These are phyloP conservation scores for Oceanodroma tethys DNA, from an alignment of 2,113 vertebrate genomes.

Conservation along the genomic window DNA sequence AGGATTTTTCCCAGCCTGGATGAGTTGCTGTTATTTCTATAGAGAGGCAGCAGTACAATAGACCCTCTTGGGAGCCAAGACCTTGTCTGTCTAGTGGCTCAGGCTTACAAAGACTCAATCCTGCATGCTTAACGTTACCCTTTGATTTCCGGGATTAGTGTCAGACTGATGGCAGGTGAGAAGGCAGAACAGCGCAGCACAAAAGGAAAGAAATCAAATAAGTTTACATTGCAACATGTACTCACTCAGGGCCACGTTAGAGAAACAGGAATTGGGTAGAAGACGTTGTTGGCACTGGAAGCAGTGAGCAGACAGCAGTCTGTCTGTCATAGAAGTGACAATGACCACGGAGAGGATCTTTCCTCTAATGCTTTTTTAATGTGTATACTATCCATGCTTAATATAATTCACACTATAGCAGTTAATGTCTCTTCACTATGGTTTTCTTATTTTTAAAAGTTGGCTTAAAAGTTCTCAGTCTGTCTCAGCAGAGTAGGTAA, in stretches of 20 bases:
- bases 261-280: neutral
- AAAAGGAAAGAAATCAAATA: neutral
- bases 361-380: neutral
- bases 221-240: neutral
- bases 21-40: slow-evolving; percentile 48
- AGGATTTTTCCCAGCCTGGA: slow-evolving; percentile 53
- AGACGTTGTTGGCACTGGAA: neutral
- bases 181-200: neutral
- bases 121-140: neutral
- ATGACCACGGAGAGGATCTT: neutral
- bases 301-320: neutral
- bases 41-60: slow-evolving; percentile 40
- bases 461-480: neutral
- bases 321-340: neutral
- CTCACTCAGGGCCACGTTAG: neutral
- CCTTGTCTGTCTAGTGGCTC: slow-evolving; percentile 22
- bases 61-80: slow-evolving; percentile 33
- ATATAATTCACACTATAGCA: neutral
- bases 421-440: neutral
- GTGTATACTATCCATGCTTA: neutral
- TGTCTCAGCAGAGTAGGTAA: neutral
- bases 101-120: neutral
- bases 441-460: neutral
- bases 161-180: slow-evolving; percentile 24
- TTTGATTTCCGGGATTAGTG: neutral